Conservation (phyloP, 30 jellyfish, hydroid and myxozoan genomes). For the Pelagia noctiluca region DNA sequence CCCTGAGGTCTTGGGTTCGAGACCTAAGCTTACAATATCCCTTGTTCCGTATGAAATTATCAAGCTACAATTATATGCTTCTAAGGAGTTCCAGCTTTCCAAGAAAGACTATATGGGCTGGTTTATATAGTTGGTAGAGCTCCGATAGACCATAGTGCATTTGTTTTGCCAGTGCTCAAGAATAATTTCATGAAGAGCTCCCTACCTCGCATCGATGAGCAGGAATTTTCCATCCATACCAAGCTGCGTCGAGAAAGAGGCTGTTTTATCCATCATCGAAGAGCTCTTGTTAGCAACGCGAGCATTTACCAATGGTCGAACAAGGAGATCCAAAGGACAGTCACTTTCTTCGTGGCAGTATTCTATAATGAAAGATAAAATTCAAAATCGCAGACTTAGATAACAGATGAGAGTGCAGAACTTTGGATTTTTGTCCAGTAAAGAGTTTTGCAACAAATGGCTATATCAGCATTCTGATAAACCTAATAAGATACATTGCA, state of each 20-base stretch:
- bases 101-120: too few relatives aligned
- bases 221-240: constrained; percentile 77
- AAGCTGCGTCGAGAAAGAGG: constrained; percentile 64
- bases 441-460: too few relatives aligned
- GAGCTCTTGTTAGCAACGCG: constrained; percentile 30
- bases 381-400: too few relatives aligned
- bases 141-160: not conserved
- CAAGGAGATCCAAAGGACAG: not conserved
- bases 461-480: too few relatives aligned
- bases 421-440: too few relatives aligned
- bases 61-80: too few relatives aligned
- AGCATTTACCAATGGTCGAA: constrained; percentile 31
- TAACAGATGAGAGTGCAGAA: too few relatives aligned
- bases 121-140: not conserved
- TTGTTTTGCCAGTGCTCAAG: not conserved
- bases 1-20: too few relatives aligned
- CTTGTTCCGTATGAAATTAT: too few relatives aligned
- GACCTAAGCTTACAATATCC: too few relatives aligned
- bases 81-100: too few relatives aligned
- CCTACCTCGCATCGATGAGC: constrained; percentile 67
- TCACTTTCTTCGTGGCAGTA: not conserved
- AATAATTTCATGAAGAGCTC: not conserved
- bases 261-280: constrained; percentile 16
- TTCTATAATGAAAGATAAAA: not conserved
- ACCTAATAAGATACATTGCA: too few relatives aligned